phyloP scores from a whole-genome alignment of 2,113 vertebrate species.

The Zapornia atra region DNA sequence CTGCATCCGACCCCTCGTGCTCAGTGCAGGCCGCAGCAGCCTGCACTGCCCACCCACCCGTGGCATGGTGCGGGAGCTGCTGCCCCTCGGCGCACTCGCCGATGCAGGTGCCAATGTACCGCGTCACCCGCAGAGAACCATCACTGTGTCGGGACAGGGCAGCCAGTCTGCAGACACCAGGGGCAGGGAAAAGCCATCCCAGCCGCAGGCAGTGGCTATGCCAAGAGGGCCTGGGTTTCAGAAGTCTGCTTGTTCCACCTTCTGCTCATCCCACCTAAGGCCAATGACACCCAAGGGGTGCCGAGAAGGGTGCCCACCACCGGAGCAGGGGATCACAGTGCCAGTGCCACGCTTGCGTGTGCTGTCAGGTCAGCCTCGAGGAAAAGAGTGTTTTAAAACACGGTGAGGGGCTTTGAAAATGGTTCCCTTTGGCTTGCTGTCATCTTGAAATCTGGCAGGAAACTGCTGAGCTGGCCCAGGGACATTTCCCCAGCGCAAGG shows the following conservation, averaged over 20 bases:
- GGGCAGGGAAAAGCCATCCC: not conserved
- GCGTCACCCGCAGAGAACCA: not conserved
- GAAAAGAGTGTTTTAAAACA: not conserved
- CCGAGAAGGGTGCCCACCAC: not conserved
- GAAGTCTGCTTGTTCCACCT: not conserved
- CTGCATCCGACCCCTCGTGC: too few relatives aligned
- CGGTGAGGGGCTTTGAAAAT: not conserved
- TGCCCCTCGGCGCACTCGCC: not conserved
- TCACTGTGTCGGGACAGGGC: not conserved
- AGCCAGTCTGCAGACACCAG: not conserved
- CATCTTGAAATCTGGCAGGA: not conserved
- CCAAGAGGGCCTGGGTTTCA: not conserved
- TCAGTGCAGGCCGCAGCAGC: not conserved
- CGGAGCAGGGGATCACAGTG: not conserved
- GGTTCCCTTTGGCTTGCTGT: not conserved
- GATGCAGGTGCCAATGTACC: accelerated
- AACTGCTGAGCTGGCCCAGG: not conserved
- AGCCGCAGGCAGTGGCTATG: not conserved
- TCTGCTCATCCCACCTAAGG: not conserved
- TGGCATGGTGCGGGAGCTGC: not conserved
- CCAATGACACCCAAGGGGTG: not conserved
- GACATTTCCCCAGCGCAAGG: not conserved
- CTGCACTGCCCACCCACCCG: too few relatives aligned
- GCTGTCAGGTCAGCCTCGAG: not conserved
- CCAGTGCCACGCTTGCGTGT: accelerated